phyloP scores from a whole-genome alignment of 2,113 vertebrate genomes.

The Hipposideros armiger region DNA sequence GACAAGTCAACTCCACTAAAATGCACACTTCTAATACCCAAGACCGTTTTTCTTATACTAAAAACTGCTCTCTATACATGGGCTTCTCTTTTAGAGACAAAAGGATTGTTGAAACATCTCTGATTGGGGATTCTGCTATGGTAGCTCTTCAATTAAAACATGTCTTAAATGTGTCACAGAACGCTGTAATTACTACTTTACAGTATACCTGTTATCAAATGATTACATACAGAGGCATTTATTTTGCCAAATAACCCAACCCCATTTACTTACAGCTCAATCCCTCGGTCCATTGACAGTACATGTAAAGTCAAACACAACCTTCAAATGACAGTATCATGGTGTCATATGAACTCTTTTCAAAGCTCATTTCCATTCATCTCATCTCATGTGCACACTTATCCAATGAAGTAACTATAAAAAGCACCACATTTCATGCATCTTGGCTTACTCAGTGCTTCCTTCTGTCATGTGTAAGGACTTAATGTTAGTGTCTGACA shows the following conservation, averaged over 20 bases:
- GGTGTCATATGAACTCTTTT: not conserved
- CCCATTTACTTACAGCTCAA: not conserved
- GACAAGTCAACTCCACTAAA: not conserved
- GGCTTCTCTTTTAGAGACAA: not conserved
- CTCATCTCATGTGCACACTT: constrained; percentile 9
- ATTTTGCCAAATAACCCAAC: constrained; percentile 22
- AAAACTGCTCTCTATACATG: not conserved
- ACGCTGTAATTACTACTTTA: not conserved
- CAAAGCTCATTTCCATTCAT: not conserved
- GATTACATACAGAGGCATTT: not conserved
- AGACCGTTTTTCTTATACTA: not conserved
- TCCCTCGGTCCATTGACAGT: not conserved
- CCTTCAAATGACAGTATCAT: not conserved
- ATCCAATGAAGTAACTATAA: not conserved
- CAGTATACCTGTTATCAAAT: not conserved
- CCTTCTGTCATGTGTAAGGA: not conserved
- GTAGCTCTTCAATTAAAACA: constrained; percentile 26
- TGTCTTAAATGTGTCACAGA: not conserved
- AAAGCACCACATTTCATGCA: not conserved
- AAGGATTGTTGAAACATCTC: constrained; percentile 5
- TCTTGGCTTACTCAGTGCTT: not conserved
- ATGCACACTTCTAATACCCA: not conserved
- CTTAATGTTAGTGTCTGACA: not conserved
- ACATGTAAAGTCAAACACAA: not conserved
- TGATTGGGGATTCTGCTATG: not conserved